Evolutionary conservation across 2,797 vertebrate genomes (phyloP), one percentile per base, ranked within the genome.

Genomic region (Pitangus sulphuratus): DNA sequence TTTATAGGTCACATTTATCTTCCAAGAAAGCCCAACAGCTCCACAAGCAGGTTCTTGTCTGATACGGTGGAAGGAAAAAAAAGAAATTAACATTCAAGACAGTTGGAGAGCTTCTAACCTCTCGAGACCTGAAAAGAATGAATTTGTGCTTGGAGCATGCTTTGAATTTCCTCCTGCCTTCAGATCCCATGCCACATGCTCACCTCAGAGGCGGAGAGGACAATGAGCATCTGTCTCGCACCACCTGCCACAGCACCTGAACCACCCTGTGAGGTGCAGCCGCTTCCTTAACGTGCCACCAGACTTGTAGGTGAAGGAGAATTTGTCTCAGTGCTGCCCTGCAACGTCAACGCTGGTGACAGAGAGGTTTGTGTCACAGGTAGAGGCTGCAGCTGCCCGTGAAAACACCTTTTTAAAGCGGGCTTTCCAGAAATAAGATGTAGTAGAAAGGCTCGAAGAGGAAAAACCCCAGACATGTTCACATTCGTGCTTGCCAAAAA

Each of bases 1-100:
- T 70, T 77, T 65, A 25, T 39, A 60, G 58, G 56, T 53, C 79
- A 47, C 74, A 95, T 94, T 95, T 70, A 82, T 95, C 87, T 91
- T 77, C 74, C 65, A 72, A 54, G 81, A 75, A 70, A 74, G 28
- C 57, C 39, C 45, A 77, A 54, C n/a, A 89, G 26, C 78, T 92
- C 75, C 57, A 40, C 71, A 54, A 80, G 42, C 58, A 84, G 62
- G 9, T 71, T 83, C 66, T 92, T 53, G 39, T 15, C 69, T 61
- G 53, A 61, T 53, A 42, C 0, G 1, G 30, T 47, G 40, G 44
- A 42, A 40, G 25, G 25, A 30, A 56, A 45, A 45, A 78, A 89
- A 72, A 54, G 14, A 50, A 65, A 76, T 18, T 56, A 87, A 21
- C 53, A 90, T 68, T 93, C 61, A 35, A 60, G 57, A 28, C 8